Conservation (phyloP, 2,113 vertebrate genomes). For the Cottus gobio region DNA sequence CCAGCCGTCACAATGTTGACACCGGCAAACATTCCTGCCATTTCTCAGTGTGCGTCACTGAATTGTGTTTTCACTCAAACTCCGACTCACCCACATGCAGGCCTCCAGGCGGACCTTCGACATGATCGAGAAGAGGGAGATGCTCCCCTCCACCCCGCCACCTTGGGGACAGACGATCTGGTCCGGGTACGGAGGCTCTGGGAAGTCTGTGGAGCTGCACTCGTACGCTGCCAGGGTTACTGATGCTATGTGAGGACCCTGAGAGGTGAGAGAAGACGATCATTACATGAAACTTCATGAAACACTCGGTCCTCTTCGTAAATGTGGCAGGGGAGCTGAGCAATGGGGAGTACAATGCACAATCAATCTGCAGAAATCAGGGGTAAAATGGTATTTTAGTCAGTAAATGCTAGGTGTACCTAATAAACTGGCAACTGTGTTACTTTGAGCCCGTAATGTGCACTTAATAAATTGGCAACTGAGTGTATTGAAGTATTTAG, state of each 20-base stretch:
- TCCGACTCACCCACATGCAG: slow-evolving; percentile 97
- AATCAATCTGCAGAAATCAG: neutral
- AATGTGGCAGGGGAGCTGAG: neutral
- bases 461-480: neutral
- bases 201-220: slow-evolving; percentile 96
- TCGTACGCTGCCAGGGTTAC: slow-evolving; percentile 98
- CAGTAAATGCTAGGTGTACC: neutral
- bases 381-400: neutral
- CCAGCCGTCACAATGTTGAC: neutral
- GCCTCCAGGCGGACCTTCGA: slow-evolving; percentile 99
- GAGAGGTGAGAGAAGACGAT: slow-evolving; percentile 26
- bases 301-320: neutral
- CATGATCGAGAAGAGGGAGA: slow-evolving; percentile 96
- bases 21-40: slow-evolving; percentile 10
- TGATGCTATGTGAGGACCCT: slow-evolving; percentile 99
- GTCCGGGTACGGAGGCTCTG: slow-evolving; percentile 97
- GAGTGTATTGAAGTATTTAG: neutral
- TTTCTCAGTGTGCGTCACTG: neutral
- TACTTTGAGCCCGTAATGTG: neutral
- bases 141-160: slow-evolving; percentile 79
- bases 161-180: slow-evolving; percentile 93
- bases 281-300: neutral
- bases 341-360: neutral
- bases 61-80: neutral
- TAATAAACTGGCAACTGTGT: neutral